Evolutionary conservation across 2,797 vertebrate genomes (phyloP), one percentile per base, ranked within the genome.

Genomic region (Peromyscus eremicus): DNA sequence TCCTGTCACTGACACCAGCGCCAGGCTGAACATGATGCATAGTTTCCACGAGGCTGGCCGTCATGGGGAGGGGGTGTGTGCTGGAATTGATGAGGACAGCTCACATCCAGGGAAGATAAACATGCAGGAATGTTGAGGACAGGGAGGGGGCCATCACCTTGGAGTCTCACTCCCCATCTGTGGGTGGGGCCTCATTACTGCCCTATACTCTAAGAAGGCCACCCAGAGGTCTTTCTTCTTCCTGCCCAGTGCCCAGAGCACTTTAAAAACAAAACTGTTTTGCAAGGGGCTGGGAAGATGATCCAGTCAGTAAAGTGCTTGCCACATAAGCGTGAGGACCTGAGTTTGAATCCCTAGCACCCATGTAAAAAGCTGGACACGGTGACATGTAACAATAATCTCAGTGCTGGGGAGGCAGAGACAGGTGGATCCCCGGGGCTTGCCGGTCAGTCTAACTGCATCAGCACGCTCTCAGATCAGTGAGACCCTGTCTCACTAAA

Each of bases 71-170:
- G 99, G 99, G 98, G 85, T 55, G 68, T 73, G 70, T 98, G 87
- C 98, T 98, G 99, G 98, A 99, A 99, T 99, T 99, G 99, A 99
- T 99, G 99, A 99, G 99, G 99, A 99, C 97, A 96, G 99, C 97
- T 21, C 52, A 98, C 97, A 98, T 98, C 98, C 98, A 97, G 98
- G 99, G 98, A 99, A 99, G 99, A 99, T 99, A 99, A 99, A 99
- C 99, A 99, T 98, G 98, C 99, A 98, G 97, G 92, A 98, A 97
- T 97, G 97, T 95, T 68, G 95, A 57, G 87, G 96, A 98, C 92
- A 96, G 98, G 98, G 98, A 97, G 94, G 88, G 97, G 98, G 91
- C 96, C 97, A 93, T 98, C 75, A 49, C 90, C n/a, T 0, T 2
- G 79, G 17, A 97, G 92, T 88, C 79, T 82, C 19, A 27, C 0